Evolutionary conservation across 2,888 invertebrate species (phyloP), one percentile per base, ranked within the genome.

Genomic region (Caenorhabditis macrosperma): DNA sequence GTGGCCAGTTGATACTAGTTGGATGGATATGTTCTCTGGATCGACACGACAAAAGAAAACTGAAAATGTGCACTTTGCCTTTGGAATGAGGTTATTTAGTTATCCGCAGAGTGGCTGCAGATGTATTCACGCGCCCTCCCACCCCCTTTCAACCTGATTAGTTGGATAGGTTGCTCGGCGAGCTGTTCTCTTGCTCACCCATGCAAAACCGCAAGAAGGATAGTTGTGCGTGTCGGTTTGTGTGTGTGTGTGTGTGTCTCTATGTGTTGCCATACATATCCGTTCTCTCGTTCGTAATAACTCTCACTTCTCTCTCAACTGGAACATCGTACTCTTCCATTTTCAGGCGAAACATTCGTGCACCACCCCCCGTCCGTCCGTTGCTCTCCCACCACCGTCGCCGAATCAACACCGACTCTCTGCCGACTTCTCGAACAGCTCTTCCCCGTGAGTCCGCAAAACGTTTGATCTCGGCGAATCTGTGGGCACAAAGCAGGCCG

Each of bases 311-410:
- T 17, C 20, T 20, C 44, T 17, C 44, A 5, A 30, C 15, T 28
- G 24, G 17, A 60, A 9, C 35, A 57, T 17, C 38, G 61, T 44
- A 12, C n/a, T 20, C 0, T 20, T 17, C 17, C 24, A 28, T 59
- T 57, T 63, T 10, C 79, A 79, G 79, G 33, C 79, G 10, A 79
- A 79, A 38, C 64, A 74, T 46, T 50, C 74, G 63, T 79, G 79
- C 46, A 20, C 57, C 1, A 79, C 79, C 24, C 79, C 79, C n/a
- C 67, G 79, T 44, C 66, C 79, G 26, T 79, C 79, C 2, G 79
- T 79, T 38, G 66, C 74, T 24, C 59, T 74, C 12, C 78, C 78
- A 26, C 64, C 72, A 17, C 72, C 78, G 9, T 67, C 74, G 5
- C 68, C 68, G 2, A 50, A 54, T 35, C 59, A 64, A 2, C 74